Evolutionary conservation across 2,113 vertebrate species (phyloP).

Genomic region (Xiphophorus hellerii): DNA sequence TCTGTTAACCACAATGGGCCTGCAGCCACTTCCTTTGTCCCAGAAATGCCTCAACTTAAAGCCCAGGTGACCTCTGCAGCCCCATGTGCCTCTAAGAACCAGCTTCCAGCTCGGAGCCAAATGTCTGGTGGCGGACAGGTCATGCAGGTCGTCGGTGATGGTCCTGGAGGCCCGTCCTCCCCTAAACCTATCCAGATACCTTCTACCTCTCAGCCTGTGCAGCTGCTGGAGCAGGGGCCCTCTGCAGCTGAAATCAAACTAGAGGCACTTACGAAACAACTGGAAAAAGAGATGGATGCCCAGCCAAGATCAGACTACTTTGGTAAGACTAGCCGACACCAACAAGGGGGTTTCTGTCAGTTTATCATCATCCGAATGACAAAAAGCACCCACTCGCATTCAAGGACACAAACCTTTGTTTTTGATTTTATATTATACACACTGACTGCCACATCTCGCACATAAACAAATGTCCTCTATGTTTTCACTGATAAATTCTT

Average conservation of each 20-base stretch:
- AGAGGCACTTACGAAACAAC: slow-evolving; percentile 90
- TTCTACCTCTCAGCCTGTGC: slow-evolving; percentile 79
- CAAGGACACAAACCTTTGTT: slow-evolving; percentile 31
- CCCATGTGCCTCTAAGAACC: slow-evolving; percentile 41
- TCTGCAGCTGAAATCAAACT: slow-evolving; percentile 88
- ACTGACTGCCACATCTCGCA: slow-evolving; percentile 19
- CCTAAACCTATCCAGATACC: slow-evolving; percentile 78
- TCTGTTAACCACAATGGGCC: slow-evolving; percentile 61
- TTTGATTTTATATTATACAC: slow-evolving; percentile 13
- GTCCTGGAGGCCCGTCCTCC: slow-evolving; percentile 58
- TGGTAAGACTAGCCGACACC: slow-evolving; percentile 81
- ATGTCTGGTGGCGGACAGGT: slow-evolving; percentile 25
- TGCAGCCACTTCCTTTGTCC: slow-evolving; percentile 11
- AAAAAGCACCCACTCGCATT: slow-evolving; percentile 19
- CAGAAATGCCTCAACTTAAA: slow-evolving; percentile 46
- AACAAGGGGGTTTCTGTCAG: slow-evolving; percentile 27
- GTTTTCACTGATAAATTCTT: slow-evolving; percentile 17
- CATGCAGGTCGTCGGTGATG: slow-evolving; percentile 8
- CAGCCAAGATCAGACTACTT: slow-evolving; percentile 93
- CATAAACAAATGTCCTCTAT: not conserved
- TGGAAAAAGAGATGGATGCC: slow-evolving; percentile 94
- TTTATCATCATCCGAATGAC: slow-evolving; percentile 1
- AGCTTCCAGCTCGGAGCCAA: slow-evolving; percentile 49
- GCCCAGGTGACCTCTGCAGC: slow-evolving; percentile 19
- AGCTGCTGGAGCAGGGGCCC: slow-evolving; percentile 78